These are phyloP conservation scores for Scotopteryx bipunctaria DNA, from an alignment of 2,888 invertebrate species.

Conservation along the genomic window DNA sequence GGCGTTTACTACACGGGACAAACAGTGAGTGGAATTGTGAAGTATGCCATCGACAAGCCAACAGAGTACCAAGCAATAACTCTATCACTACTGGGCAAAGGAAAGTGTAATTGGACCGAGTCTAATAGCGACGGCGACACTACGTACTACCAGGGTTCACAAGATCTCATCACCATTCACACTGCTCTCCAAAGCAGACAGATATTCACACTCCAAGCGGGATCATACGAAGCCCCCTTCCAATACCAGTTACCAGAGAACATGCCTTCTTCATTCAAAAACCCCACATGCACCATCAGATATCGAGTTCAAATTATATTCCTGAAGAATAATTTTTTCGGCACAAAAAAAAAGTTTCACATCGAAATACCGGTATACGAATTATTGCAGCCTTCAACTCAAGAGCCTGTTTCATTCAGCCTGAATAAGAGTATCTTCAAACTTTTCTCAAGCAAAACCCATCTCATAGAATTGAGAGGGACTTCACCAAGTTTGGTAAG, in stretches of 20 bases:
- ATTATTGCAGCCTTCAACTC: slow-evolving; percentile 14
- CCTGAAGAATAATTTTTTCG: slow-evolving; percentile 27
- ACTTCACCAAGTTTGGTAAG: slow-evolving; percentile 16
- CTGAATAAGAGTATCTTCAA: slow-evolving; percentile 29
- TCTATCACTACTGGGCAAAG: slow-evolving; percentile 29
- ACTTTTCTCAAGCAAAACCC: slow-evolving; percentile 10
- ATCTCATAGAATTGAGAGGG: slow-evolving; percentile 25
- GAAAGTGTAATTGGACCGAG: slow-evolving; percentile 24
- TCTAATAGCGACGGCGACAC: slow-evolving; percentile 1
- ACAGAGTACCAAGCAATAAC: slow-evolving; percentile 28
- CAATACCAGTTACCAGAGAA: slow-evolving; percentile 30
- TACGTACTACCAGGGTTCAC: slow-evolving; percentile 14
- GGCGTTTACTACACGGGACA: slow-evolving; percentile 26
- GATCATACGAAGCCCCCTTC: slow-evolving; percentile 29
- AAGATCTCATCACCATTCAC: slow-evolving; percentile 15
- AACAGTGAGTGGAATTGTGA: slow-evolving; percentile 27
- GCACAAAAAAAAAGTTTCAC: slow-evolving; percentile 20
- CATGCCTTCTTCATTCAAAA: slow-evolving; percentile 31
- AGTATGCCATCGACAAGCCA: slow-evolving; percentile 24
- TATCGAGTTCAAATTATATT: slow-evolving; percentile 28
- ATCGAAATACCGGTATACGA: slow-evolving; percentile 32
- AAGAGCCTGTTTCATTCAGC: slow-evolving; percentile 29
- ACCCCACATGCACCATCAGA: slow-evolving; percentile 18
- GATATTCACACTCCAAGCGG: neutral
- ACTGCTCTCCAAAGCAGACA: neutral